Evolutionary conservation across 1,140 invertebrate species (phyloP).

Genomic region (Laupala kohalensis): DNA sequence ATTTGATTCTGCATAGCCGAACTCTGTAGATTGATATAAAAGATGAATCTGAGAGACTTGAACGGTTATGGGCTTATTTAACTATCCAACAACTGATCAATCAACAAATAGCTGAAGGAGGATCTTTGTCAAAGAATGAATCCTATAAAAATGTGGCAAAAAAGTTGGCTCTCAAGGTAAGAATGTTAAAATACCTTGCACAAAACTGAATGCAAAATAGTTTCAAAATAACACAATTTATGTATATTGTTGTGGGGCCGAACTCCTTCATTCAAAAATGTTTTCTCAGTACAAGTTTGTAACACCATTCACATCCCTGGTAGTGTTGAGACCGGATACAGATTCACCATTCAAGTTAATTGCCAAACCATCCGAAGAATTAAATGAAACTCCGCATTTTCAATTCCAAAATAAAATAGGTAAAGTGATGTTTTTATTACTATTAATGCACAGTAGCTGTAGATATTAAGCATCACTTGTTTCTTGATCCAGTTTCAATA

Average conservation of each 20-base stretch:
- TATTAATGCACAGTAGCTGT: too few relatives aligned
- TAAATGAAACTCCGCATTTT: background rate
- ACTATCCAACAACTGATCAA: background rate
- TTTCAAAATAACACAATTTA: background rate
- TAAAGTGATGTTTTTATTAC: too few relatives aligned
- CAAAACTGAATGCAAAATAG: background rate
- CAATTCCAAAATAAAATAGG: background rate
- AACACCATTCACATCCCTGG: background rate
- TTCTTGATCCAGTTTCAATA: background rate
- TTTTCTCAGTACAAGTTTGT: background rate
- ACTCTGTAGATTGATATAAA: background rate
- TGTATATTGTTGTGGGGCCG: too few relatives aligned
- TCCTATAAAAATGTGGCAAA: background rate
- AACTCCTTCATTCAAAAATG: too few relatives aligned
- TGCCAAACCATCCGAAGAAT: background rate
- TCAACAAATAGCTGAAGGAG: background rate
- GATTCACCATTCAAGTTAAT: background rate
- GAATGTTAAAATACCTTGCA: background rate
- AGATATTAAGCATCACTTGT: too few relatives aligned
- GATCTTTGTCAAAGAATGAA: background rate
- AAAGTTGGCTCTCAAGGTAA: background rate
- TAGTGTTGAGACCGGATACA: background rate
- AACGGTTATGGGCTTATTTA: background rate
- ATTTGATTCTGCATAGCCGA: background rate
- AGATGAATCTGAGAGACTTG: background rate